phyloP scores from a whole-genome alignment of 2,797 vertebrate genomes.

The Clamator glandarius region DNA sequence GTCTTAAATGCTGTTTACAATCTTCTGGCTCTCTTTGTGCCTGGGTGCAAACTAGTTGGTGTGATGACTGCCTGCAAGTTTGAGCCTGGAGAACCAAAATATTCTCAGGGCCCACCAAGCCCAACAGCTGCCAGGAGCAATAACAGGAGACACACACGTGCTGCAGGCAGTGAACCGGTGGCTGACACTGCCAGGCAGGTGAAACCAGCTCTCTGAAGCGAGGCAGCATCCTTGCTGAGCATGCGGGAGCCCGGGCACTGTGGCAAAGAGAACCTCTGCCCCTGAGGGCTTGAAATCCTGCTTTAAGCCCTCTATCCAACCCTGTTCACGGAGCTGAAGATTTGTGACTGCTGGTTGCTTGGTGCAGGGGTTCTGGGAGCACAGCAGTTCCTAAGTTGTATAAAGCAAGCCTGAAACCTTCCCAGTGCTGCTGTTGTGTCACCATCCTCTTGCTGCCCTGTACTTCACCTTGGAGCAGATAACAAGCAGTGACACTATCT shows the following conservation, averaged over 20 bases:
- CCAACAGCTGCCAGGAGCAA: background rate
- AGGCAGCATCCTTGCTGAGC: background rate
- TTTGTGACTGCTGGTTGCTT: background rate
- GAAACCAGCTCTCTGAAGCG: background rate
- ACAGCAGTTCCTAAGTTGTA: background rate
- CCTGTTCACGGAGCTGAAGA: background rate
- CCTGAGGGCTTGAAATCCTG: background rate
- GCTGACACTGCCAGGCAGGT: background rate
- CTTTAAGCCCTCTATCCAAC: background rate
- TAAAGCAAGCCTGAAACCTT: background rate
- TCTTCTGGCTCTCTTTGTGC: background rate
- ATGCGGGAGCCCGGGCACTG: background rate
- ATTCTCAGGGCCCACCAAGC: background rate
- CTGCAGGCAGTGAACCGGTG: background rate
- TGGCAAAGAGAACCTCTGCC: background rate
- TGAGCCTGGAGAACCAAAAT: background rate
- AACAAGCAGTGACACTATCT: background rate
- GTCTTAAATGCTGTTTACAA: background rate
- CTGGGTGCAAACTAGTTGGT: background rate
- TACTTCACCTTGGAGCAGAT: background rate
- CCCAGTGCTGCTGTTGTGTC: background rate
- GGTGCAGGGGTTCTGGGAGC: background rate
- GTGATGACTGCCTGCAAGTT: background rate
- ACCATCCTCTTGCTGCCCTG: background rate
- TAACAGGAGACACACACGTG: background rate